Percentiles rank a stretch among this genome's conserved stretches.
These are phyloP conservation scores for Dryobota labecula DNA, from an alignment of 2,888 invertebrate species.

Conservation along the genomic window DNA sequence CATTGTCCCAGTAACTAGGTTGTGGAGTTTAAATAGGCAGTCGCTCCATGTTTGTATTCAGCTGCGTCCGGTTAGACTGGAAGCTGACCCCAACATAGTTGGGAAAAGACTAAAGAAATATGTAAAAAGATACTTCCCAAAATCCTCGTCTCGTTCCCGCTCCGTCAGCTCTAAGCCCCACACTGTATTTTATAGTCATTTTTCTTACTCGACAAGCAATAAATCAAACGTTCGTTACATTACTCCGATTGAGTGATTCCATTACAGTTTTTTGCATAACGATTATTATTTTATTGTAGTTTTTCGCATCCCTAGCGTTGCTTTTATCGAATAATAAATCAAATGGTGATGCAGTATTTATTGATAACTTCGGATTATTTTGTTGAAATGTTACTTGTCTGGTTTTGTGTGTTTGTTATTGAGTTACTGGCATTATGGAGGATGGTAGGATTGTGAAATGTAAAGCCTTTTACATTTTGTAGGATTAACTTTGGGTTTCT, in stretches of 20 bases:
- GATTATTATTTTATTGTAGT: constrained; percentile 75
- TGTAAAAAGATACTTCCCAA: too few species aligned
- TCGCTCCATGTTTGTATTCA: too few species aligned
- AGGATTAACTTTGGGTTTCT: neutral
- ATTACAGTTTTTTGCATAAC: constrained; percentile 88
- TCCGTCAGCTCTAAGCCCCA: constrained; percentile 70
- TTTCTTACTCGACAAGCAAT: constrained; percentile 87
- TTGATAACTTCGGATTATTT: constrained; percentile 36
- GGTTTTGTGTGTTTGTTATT: constrained; percentile 24
- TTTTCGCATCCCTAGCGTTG: constrained; percentile 59
- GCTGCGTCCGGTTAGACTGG: too few species aligned
- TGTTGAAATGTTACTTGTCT: constrained; percentile 32
- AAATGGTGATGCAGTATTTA: constrained; percentile 61
- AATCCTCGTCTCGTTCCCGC: constrained; percentile 60
- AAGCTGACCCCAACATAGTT: too few species aligned
- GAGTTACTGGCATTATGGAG: neutral
- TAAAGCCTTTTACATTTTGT: constrained; percentile 12
- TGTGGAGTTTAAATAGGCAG: too few species aligned
- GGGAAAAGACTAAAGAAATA: too few species aligned
- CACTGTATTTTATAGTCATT: constrained; percentile 86
- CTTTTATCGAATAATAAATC: constrained; percentile 67
- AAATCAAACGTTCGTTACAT: constrained; percentile 88
- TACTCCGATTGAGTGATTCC: constrained; percentile 89
- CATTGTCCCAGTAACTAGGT: too few species aligned
- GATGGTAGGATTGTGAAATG: neutral